phyloP scores from a whole-genome alignment of 2,797 vertebrate species.

The Microctenopoma steveboyesi region DNA sequence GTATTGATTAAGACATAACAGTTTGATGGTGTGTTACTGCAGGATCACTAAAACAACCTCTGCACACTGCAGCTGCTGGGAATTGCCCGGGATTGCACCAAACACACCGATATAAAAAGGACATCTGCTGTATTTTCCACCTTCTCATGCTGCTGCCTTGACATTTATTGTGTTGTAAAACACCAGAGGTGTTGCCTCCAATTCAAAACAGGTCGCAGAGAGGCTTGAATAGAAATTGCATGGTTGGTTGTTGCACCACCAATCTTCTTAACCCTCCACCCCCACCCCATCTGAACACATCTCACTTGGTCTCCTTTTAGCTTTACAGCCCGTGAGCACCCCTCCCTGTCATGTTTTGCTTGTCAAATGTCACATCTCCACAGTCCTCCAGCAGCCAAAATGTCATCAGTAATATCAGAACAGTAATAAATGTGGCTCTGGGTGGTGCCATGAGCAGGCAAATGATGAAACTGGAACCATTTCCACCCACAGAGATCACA shows the following conservation, averaged over 20 bases:
- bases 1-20: slow-evolving; percentile 36
- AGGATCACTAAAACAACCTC: slow-evolving; percentile 7
- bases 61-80: neutral
- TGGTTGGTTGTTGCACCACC: slow-evolving; percentile 12
- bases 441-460: slow-evolving; percentile 18
- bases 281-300: neutral
- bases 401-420: slow-evolving; percentile 42
- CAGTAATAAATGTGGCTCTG: slow-evolving; percentile 47
- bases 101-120: slow-evolving; percentile 30
- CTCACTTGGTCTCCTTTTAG: slow-evolving; percentile 1
- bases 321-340: slow-evolving; percentile 12
- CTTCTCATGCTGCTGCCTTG: slow-evolving; percentile 12
- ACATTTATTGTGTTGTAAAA: slow-evolving; percentile 62
- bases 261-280: neutral
- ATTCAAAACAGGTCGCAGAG: slow-evolving; percentile 50
- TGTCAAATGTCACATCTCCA: slow-evolving; percentile 40
- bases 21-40: slow-evolving; percentile 20
- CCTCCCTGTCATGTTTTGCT: slow-evolving; percentile 42
- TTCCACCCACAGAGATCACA: slow-evolving; percentile 17
- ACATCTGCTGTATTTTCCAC: slow-evolving; percentile 44
- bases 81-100: slow-evolving; percentile 43
- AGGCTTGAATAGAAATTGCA: slow-evolving; percentile 17
- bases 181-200: slow-evolving; percentile 48
- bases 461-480: slow-evolving; percentile 14
- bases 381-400: slow-evolving; percentile 14